phyloP scores from a whole-genome alignment of 2,113 vertebrate species.

The Atlantisia rogersi region DNA sequence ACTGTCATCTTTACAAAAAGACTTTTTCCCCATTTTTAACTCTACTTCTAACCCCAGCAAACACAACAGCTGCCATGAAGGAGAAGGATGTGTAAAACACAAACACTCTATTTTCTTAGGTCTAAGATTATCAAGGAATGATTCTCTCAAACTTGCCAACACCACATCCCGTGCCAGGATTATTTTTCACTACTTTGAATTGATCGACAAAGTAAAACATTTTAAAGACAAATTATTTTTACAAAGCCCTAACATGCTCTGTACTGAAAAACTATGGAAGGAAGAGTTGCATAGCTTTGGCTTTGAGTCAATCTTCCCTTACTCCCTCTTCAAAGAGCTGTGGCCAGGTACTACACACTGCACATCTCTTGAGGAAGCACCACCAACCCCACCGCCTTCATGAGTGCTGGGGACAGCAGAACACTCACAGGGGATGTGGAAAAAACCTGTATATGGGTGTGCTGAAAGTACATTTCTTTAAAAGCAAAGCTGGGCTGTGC shows the following conservation, averaged over 20 bases:
- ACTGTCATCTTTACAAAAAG: not conserved
- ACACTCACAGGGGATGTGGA: not conserved
- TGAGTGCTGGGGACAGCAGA: not conserved
- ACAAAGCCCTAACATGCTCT: not conserved
- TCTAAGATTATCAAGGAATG: not conserved
- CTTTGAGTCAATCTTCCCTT: not conserved
- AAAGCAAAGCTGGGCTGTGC: not conserved
- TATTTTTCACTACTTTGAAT: not conserved
- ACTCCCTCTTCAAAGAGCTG: not conserved
- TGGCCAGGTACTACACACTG: no score
- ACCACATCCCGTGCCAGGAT: not conserved
- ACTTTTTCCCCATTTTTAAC: not conserved
- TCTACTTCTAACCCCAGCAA: not conserved
- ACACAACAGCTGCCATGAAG: not conserved
- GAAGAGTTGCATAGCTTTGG: not conserved
- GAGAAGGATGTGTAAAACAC: not conserved
- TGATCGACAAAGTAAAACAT: not conserved
- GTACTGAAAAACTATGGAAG: not conserved
- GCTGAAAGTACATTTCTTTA: not conserved
- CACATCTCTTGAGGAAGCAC: not conserved
- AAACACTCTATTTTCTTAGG: not conserved
- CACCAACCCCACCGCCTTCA: not conserved
- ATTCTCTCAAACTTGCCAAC: conserved; percentile 10
- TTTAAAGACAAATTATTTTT: not conserved
- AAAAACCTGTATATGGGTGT: accelerated